These are phyloP conservation scores for Andrena minutula DNA, from an alignment of 2,888 invertebrate species.

Conservation along the genomic window DNA sequence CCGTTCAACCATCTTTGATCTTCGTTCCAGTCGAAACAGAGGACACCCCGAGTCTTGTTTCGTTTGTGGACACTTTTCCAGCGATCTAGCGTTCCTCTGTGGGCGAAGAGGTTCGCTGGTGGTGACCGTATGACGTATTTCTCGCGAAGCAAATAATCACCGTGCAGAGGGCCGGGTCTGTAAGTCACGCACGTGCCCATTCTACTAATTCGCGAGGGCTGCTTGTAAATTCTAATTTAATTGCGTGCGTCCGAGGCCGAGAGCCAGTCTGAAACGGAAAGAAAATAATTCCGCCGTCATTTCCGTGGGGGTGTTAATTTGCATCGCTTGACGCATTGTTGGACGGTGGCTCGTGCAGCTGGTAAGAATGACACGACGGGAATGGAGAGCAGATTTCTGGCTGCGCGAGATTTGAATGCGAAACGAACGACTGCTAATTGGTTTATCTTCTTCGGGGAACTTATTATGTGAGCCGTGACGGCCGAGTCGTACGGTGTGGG, in stretches of 20 bases:
- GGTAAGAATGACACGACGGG: not conserved
- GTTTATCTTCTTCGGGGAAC: not conserved
- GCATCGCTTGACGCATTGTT: slow-evolving; percentile 28
- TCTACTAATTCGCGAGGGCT: slow-evolving; percentile 27
- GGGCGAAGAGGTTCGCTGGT: not conserved
- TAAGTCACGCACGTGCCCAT: slow-evolving; percentile 36
- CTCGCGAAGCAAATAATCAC: slow-evolving; percentile 13
- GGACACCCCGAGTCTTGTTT: not conserved
- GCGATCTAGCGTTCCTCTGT: not conserved
- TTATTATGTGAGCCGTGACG: slow-evolving; percentile 30
- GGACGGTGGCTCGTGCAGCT: not conserved
- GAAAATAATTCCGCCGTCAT: slow-evolving; percentile 26
- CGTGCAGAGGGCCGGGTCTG: not conserved
- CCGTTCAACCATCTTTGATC: too few species aligned
- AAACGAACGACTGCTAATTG: slow-evolving; percentile 10
- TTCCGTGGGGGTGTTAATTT: slow-evolving; percentile 23
- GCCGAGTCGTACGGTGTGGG: not conserved
- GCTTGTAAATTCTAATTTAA: slow-evolving; percentile 48
- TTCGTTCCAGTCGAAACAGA: too few species aligned
- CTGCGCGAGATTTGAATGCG: slow-evolving; percentile 6
- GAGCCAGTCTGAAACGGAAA: slow-evolving; percentile 22
- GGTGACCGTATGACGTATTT: not conserved
- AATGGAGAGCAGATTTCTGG: not conserved
- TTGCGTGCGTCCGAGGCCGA: not conserved
- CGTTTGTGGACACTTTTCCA: not conserved